These are phyloP conservation scores for Albula goreensis DNA, from an alignment of 2,113 vertebrate genomes.

Conservation along the genomic window DNA sequence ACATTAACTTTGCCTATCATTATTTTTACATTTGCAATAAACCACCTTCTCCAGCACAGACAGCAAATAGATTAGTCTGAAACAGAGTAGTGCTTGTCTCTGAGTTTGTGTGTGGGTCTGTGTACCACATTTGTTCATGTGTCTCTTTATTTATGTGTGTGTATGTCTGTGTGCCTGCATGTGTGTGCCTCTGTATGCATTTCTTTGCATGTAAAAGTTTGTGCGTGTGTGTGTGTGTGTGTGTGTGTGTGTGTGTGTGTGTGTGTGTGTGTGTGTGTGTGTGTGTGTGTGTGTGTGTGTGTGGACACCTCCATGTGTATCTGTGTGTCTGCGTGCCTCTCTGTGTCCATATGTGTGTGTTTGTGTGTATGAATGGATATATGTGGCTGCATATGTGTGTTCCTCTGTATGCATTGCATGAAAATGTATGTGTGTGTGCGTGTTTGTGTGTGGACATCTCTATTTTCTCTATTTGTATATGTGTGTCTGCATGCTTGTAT, in stretches of 20 bases:
- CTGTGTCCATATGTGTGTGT: slow-evolving; percentile 27
- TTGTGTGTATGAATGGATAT: background rate
- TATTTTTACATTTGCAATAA: background rate
- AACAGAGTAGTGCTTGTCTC: background rate
- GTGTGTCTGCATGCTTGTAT: slow-evolving; percentile 14
- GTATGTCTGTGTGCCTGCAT: slow-evolving; percentile 41
- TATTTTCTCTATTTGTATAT: slow-evolving; percentile 6
- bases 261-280: background rate
- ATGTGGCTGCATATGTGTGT: slow-evolving; percentile 42
- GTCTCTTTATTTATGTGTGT: background rate
- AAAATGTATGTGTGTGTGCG: slow-evolving; percentile 38
- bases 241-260: slow-evolving; percentile 27
- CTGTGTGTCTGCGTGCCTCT: slow-evolving; percentile 6
- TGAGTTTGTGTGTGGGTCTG: slow-evolving; percentile 38
- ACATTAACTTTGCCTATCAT: background rate
- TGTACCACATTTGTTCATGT: slow-evolving; percentile 23
- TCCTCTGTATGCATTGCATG: slow-evolving; percentile 24
- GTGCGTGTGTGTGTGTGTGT: slow-evolving; percentile 25
- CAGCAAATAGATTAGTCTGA: background rate
- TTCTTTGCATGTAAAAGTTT: slow-evolving; percentile 8
- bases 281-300: slow-evolving; percentile 51
- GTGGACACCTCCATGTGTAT: slow-evolving; percentile 52
- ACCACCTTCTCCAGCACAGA: background rate
- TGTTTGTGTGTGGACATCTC: slow-evolving; percentile 21
- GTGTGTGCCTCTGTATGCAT: slow-evolving; percentile 39